phyloP scores from a whole-genome alignment of 2,888 invertebrate species.

The Drosophila buzzatii region DNA sequence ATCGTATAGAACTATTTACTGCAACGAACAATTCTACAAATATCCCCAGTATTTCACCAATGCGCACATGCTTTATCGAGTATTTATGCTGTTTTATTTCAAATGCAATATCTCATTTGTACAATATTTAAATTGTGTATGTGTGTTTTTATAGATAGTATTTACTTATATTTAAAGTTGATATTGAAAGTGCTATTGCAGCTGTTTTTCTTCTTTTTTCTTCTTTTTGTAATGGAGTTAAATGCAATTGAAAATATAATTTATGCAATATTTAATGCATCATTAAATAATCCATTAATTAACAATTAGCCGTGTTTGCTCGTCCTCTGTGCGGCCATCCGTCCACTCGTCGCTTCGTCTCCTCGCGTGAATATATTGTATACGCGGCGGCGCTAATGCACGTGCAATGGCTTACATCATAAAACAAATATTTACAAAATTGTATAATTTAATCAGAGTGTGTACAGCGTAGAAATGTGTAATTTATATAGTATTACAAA shows the following conservation, averaged over 20 bases:
- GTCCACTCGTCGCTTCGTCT: not conserved
- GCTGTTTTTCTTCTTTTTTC: not conserved
- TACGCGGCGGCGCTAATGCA: constrained; percentile 17
- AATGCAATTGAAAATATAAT: constrained; percentile 67
- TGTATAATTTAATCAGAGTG: constrained; percentile 39
- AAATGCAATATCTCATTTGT: constrained; percentile 40
- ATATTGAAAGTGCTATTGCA: constrained; percentile 57
- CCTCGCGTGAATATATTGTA: not conserved
- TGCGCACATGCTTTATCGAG: constrained; percentile 6
- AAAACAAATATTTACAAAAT: constrained; percentile 71
- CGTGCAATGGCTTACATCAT: constrained; percentile 53
- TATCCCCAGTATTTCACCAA: not conserved
- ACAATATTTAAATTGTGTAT: constrained; percentile 45
- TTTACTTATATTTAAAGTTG: constrained; percentile 64
- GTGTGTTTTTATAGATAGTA: constrained; percentile 7
- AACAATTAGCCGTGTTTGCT: constrained; percentile 63
- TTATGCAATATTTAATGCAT: constrained; percentile 73
- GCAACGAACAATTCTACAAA: not conserved
- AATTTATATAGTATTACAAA: constrained; percentile 19
- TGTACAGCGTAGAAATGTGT: constrained; percentile 30
- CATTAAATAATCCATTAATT: constrained; percentile 76
- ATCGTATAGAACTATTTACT: not conserved
- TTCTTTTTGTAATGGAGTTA: constrained; percentile 35
- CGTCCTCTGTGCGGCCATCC: constrained; percentile 7
- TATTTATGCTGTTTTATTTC: constrained; percentile 50